A percentile compares a stretch with the other conserved stretches of the same genome.
phyloP scores from a whole-genome alignment of 2,797 vertebrate genomes.

The Sebastes minor region DNA sequence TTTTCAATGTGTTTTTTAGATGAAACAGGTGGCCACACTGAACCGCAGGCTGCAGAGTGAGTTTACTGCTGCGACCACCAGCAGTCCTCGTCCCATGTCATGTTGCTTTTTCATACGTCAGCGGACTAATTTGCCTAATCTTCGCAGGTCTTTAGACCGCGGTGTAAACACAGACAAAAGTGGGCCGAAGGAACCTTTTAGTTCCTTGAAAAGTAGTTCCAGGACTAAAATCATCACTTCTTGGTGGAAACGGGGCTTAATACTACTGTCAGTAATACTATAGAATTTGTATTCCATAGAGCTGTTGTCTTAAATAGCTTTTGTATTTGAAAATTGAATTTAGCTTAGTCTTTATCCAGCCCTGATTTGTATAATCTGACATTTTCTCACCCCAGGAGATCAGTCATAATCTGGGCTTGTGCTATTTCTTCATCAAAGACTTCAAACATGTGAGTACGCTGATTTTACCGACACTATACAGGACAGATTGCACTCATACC shows the following conservation, averaged over 20 bases:
- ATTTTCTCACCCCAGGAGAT: constrained; percentile 86
- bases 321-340: constrained; percentile 19
- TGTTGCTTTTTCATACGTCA: no score
- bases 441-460: constrained; percentile 87
- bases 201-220: no score
- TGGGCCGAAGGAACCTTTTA: no score
- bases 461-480: background rate
- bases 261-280: background rate
- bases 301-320: constrained; percentile 12
- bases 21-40: no score
- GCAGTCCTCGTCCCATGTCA: no score
- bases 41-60: no score
- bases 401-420: constrained; percentile 94
- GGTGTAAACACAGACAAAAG: no score
- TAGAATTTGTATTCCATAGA: constrained; percentile 3
- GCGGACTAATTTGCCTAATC: no score
- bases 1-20: no score
- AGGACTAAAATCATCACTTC: no score
- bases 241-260: background rate
- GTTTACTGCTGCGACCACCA: no score
- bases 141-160: no score
- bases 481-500: background rate
- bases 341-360: background rate
- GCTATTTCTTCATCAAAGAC: constrained; percentile 94
- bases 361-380: constrained; percentile 36